These are phyloP conservation scores for Ariopsis seemanni DNA, from an alignment of 2,113 vertebrate species.

Conservation along the genomic window DNA sequence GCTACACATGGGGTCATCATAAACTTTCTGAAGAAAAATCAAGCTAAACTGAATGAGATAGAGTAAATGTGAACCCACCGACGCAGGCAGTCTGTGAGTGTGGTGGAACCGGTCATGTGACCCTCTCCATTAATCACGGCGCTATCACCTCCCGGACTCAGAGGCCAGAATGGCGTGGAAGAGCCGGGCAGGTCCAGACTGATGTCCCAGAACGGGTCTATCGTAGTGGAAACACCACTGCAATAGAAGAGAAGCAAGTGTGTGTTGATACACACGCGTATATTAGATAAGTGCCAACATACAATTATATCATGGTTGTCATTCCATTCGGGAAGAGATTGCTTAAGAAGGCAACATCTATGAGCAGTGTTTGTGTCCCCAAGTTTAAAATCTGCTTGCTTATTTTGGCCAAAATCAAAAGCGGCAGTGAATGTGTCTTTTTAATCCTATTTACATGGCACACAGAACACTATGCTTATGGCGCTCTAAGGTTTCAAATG, in stretches of 20 bases:
- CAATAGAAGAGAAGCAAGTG: background rate
- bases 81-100: constrained; percentile 95
- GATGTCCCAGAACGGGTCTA: constrained; percentile 99
- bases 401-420: background rate
- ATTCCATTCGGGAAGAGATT: background rate
- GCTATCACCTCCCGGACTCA: constrained; percentile 92
- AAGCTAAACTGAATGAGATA: constrained; percentile 26
- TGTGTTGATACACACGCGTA: background rate
- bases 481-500: background rate
- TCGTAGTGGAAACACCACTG: constrained; percentile 98
- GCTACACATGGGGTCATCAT: background rate
- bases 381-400: background rate
- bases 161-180: constrained; percentile 96
- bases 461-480: background rate
- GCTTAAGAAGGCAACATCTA: background rate
- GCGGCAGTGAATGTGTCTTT: background rate
- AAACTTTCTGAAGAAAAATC: background rate
- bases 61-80: constrained; percentile 70
- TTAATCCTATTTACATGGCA: background rate
- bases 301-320: background rate
- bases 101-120: constrained; percentile 89
- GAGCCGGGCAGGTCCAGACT: constrained; percentile 96
- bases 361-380: background rate
- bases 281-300: background rate
- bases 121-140: constrained; percentile 92